Base-by-base conservation (phyloP, 1,140 invertebrate species). In the Ostrea edulis region DNA sequence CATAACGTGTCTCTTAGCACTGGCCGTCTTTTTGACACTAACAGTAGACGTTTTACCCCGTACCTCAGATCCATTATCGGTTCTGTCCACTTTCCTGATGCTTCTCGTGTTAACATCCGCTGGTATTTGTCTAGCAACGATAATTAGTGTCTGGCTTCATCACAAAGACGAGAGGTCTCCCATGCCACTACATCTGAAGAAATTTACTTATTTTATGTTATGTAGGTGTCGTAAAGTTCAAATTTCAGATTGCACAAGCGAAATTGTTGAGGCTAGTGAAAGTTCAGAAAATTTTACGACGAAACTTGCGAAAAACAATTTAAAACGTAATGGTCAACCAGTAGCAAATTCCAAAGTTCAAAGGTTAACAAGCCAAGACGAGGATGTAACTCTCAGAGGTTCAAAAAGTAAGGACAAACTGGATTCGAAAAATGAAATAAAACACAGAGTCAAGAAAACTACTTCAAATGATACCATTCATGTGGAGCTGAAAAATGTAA, bases 1-100 rank as follows among this genome's bases (percentile, higher is more conserved):
- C 14, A 68, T 92, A 51, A 91, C 91, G 44, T 87, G 88, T 20
- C 68, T 92, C 8, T 87, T 92, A 51, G 89, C 90, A 17, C 86
- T 89, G 35, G 90, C 91, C 52, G 91, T 92, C 44, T 88, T 92
- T 22, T 53, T 92, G 77, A 91, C 89, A 9, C 62, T 92, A 20
- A 85, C 91, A 12, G 83, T 87, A 11, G 89, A 88, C 9, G 87
- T 85, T 22, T 88, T 92, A 89, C 92, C 92, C 9, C 85, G 88
- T n/a, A 91, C 91, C 1, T 90, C 92, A 2, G 82, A 89, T 12
- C 85, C 85, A n/a, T 35, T 86, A 25, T 86, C 85, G 12, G 29
- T 86, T n/a, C 8, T 86, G 22, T 55, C 85, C 25, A 81, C 29
- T 81, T 77, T 86, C 22, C 51, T 86, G 8, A 77, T 86, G 71